Conservation (phyloP, 2,888 invertebrate species). For the Epinotia nisella region DNA sequence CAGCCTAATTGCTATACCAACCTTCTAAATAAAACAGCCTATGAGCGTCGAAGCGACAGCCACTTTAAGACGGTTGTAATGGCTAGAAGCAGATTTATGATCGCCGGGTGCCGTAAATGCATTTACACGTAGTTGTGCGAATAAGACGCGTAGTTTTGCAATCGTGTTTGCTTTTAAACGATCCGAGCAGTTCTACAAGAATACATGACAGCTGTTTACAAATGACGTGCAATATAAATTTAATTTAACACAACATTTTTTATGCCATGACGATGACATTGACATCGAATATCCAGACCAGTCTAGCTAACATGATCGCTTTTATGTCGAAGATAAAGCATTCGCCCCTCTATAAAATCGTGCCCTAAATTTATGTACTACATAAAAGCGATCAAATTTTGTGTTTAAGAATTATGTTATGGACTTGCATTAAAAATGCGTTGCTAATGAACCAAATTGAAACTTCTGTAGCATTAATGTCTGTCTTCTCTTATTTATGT, state of each 20-base stretch:
- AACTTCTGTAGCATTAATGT: neutral
- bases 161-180: neutral
- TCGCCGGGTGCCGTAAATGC: slow-evolving; percentile 1
- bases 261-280: too few relatives aligned
- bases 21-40: neutral
- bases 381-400: too few relatives aligned
- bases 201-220: neutral
- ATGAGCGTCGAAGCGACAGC: neutral
- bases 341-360: too few relatives aligned
- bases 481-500: neutral
- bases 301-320: too few relatives aligned
- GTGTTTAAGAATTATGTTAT: too few relatives aligned
- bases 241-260: too few relatives aligned
- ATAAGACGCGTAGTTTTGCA: slow-evolving; percentile 2
- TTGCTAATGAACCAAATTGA: neutral
- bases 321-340: too few relatives aligned
- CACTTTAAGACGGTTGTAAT: neutral
- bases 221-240: neutral
- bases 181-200: neutral
- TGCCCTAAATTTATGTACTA: too few relatives aligned
- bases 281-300: too few relatives aligned
- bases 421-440: neutral
- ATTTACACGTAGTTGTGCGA: slow-evolving; percentile 2
- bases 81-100: slow-evolving; percentile 19
- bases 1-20: neutral